Conservation (phyloP, 2,113 vertebrate genomes). For the Tor tambroides region DNA sequence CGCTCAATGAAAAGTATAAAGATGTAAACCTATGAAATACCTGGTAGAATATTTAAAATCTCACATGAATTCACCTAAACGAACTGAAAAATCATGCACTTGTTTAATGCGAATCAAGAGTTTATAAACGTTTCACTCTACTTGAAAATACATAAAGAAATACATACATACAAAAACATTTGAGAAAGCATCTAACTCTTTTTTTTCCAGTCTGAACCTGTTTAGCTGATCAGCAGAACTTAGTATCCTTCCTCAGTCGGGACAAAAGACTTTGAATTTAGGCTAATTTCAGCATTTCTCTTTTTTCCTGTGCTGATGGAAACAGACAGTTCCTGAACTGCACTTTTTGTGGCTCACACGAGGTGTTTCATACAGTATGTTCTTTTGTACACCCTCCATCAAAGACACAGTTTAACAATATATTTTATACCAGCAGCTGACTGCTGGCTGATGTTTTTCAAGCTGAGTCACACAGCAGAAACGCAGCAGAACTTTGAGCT, state of each 20-base stretch:
- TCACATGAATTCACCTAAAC: background rate
- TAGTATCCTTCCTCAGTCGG: slow-evolving; percentile 51
- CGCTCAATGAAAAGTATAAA: background rate
- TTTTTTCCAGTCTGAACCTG: background rate
- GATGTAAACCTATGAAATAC: background rate
- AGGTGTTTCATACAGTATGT: background rate
- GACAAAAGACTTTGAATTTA: slow-evolving; percentile 39
- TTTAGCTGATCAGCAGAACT: slow-evolving; percentile 52
- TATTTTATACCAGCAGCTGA: background rate
- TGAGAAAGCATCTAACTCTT: background rate
- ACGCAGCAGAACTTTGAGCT: background rate
- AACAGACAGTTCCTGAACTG: slow-evolving; percentile 40
- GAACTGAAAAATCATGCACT: background rate
- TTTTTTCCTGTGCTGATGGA: slow-evolving; percentile 56
- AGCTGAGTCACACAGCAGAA: background rate
- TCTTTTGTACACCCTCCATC: background rate
- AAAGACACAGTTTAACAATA: slow-evolving; percentile 6
- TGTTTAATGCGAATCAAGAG: background rate
- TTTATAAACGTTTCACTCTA: background rate
- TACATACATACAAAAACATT: too few relatives aligned
- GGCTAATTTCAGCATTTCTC: slow-evolving; percentile 32
- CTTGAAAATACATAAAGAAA: background rate
- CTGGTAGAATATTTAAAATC: background rate
- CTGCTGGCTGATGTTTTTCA: background rate
- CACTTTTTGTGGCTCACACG: background rate